A percentile compares a stretch with the other conserved stretches of the same genome.
Conservation (phyloP, 2,113 vertebrate genomes). For the Chinchilla lanigera region DNA sequence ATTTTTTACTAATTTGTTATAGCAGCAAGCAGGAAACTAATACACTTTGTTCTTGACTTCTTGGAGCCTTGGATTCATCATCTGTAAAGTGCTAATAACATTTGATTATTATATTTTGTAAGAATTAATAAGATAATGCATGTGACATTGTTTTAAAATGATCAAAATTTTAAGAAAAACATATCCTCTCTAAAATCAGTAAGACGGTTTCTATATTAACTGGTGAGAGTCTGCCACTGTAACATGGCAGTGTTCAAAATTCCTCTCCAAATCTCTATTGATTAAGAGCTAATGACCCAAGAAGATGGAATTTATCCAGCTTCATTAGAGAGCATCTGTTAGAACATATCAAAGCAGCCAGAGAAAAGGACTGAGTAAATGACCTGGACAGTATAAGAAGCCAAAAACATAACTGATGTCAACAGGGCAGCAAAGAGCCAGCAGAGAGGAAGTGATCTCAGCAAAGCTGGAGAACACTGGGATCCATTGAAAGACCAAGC, state of each 20-base stretch:
- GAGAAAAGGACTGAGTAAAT: neutral
- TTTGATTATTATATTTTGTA: slow-evolving; percentile 8
- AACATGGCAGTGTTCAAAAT: neutral
- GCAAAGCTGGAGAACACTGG: neutral
- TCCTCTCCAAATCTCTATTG: neutral
- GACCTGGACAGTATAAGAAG: slow-evolving; percentile 30
- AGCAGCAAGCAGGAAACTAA: neutral
- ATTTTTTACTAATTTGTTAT: neutral
- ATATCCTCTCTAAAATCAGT: slow-evolving; percentile 43
- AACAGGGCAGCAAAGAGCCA: slow-evolving; percentile 2
- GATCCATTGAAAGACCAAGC: neutral
- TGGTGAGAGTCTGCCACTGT: neutral
- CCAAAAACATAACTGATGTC: neutral
- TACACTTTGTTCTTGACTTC: neutral
- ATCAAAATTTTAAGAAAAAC: neutral
- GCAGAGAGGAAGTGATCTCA: slow-evolving; percentile 27
- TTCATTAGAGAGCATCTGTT: slow-evolving; percentile 19
- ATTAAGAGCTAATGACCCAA: slow-evolving; percentile 31
- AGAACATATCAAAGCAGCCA: slow-evolving; percentile 24
- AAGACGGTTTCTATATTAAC: slow-evolving; percentile 12
- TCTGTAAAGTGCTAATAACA: slow-evolving; percentile 19
- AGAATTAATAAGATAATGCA: neutral
- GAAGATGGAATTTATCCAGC: neutral
- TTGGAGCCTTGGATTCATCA: neutral
- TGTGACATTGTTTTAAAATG: slow-evolving; percentile 26